phyloP scores from a whole-genome alignment of 2,888 invertebrate genomes.

The Alcis repandata region DNA sequence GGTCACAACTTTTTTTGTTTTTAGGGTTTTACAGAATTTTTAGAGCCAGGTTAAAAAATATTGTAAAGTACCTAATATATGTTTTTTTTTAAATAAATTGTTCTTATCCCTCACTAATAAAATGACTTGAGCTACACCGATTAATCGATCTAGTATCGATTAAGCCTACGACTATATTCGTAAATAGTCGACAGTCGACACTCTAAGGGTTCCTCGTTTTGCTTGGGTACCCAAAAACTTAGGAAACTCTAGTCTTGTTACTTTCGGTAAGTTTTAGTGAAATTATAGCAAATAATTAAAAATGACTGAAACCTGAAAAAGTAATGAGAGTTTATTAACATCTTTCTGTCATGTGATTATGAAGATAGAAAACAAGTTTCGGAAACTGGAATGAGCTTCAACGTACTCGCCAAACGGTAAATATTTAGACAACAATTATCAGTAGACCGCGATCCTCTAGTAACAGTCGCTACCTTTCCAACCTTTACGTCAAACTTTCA shows the following conservation, averaged over 20 bases:
- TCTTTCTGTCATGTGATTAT: constrained; percentile 39
- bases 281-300: background rate
- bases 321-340: background rate
- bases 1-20: too few species aligned
- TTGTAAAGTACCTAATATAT: too few species aligned
- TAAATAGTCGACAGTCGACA: too few species aligned
- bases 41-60: too few species aligned
- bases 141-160: too few species aligned
- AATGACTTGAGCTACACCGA: too few species aligned
- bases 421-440: constrained; percentile 84
- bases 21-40: too few species aligned
- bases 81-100: too few species aligned
- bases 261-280: too few species aligned
- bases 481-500: constrained; percentile 30
- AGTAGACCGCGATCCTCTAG: constrained; percentile 70
- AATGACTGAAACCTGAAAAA: background rate
- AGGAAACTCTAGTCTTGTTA: too few species aligned
- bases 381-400: constrained; percentile 63
- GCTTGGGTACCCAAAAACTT: background rate
- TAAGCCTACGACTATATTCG: too few species aligned
- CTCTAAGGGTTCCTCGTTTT: background rate
- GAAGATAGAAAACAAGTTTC: constrained; percentile 60
- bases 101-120: too few species aligned
- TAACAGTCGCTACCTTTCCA: constrained; percentile 60
- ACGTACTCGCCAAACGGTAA: constrained; percentile 72